Base-by-base conservation (phyloP, 2,888 invertebrate genomes). In the Hypomecis punctinalis region DNA sequence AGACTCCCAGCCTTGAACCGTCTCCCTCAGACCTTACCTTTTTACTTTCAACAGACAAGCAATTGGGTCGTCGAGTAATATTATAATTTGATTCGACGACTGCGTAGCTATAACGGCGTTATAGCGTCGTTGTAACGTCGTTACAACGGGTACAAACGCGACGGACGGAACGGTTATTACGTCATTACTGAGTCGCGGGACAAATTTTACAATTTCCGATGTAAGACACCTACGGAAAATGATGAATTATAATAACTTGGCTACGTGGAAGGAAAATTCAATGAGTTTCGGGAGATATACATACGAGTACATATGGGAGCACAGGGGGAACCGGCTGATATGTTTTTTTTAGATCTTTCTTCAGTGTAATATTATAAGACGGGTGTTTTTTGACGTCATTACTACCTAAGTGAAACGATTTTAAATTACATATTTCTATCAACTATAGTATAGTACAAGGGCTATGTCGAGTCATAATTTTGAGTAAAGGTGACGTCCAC, bases 121-220 rank as follows among this genome's bases (percentile, higher is more conserved):
- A 37, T n/a, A 36, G 37, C 51, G 37, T 5, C 36, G 49, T 36
- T 37, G 11, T 51, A 52, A 52, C 52, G 52, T 23, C 9, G 39
- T 52, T 39, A 52, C 23, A 52, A 7, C 52, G 52, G 10, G 47
- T 5, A 49, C 39, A 13, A 13, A 7, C 39, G 9, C 52, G 52
- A 23, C 36, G 36, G 36, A 8, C 40, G 52, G 42, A 53, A 53
- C 53, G 42, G 54, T 54, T 43, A 54, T 43, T 42, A 43, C 54
- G 43, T 39, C 33, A 35, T 54, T 43, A 42, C 35, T 35, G 33
- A 35, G 45, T 13, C 36, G 45, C 37, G 37, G 37, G 35, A 55
- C 55, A 55, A 55, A 55, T 46, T 55, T 55, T 37, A 46, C 55
- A 55, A 55, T 55, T 46, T 55, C 55, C 55, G 55, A 45, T 55